Evolutionary conservation across 2,113 vertebrate species (phyloP).

Genomic region (Eurystomus gularis): DNA sequence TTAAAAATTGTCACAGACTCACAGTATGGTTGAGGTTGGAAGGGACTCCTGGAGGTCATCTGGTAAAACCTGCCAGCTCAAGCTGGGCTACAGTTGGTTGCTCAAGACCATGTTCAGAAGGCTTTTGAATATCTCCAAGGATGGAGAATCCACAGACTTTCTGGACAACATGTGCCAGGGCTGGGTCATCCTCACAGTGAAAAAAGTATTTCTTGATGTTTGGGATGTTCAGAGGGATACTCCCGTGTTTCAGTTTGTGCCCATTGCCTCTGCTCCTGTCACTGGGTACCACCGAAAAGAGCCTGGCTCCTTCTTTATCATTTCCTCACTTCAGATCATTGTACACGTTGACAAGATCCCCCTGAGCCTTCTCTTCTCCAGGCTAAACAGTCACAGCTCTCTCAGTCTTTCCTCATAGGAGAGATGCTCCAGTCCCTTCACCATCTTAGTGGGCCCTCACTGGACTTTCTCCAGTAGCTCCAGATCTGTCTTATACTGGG

Average conservation of each 20-base stretch:
- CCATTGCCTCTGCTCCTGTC: neutral
- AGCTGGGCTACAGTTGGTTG: neutral
- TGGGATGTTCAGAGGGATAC: neutral
- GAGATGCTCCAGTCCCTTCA: neutral
- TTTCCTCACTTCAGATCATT: neutral
- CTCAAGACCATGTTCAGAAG: neutral
- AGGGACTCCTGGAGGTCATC: neutral
- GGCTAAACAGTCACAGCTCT: neutral
- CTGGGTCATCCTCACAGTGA: neutral
- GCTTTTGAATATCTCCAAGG: neutral
- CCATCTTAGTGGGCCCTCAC: neutral
- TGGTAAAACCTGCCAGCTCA: neutral
- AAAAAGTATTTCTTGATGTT: neutral
- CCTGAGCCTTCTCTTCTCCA: neutral
- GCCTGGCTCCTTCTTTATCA: too few species aligned
- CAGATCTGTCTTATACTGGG: neutral
- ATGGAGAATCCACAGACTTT: neutral
- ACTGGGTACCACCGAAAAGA: too few species aligned
- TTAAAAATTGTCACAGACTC: neutral
- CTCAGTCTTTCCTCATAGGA: neutral
- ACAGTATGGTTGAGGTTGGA: neutral
- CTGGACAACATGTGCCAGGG: neutral
- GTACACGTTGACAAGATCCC: neutral
- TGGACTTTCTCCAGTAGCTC: neutral
- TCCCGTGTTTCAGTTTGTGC: neutral